phyloP scores from a whole-genome alignment of 2,797 vertebrate genomes.

The Peromyscus nudipes region DNA sequence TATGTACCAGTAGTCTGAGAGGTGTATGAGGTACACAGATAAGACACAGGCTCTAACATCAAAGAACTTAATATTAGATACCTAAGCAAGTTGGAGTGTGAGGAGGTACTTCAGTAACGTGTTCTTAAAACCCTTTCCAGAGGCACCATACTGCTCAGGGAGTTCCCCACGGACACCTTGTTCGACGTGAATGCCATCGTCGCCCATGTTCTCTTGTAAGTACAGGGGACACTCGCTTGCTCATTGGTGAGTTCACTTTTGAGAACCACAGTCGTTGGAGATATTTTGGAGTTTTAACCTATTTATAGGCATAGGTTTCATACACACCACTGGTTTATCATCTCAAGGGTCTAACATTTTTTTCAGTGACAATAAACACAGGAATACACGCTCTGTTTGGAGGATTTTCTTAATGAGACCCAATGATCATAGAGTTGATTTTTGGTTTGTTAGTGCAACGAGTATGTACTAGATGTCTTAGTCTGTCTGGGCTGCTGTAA shows the following conservation, averaged over 20 bases:
- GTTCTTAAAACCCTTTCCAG: slow-evolving; percentile 85
- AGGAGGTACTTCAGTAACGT: slow-evolving; percentile 54
- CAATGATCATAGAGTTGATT: neutral
- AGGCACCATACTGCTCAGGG: slow-evolving; percentile 91
- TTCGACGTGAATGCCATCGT: slow-evolving; percentile 95
- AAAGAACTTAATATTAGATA: slow-evolving; percentile 7
- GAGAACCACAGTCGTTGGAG: neutral
- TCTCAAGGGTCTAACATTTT: slow-evolving; percentile 41
- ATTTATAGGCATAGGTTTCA: slow-evolving; percentile 41
- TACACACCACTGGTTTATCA: neutral
- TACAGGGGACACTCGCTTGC: slow-evolving; percentile 67
- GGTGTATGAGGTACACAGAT: neutral
- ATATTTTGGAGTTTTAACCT: slow-evolving; percentile 21
- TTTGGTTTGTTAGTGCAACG: slow-evolving; percentile 16
- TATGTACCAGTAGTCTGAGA: neutral
- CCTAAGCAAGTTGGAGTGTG: neutral
- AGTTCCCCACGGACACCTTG: slow-evolving; percentile 94
- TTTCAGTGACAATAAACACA: slow-evolving; percentile 8
- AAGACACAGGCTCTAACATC: neutral
- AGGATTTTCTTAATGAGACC: neutral
- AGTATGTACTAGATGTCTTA: neutral
- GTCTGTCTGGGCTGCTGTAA: neutral
- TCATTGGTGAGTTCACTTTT: slow-evolving; percentile 33
- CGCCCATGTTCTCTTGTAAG: slow-evolving; percentile 97
- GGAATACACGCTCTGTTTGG: slow-evolving; percentile 3